Conservation (phyloP, 2,113 vertebrate genomes). For the Nothobranchius furzeri region DNA sequence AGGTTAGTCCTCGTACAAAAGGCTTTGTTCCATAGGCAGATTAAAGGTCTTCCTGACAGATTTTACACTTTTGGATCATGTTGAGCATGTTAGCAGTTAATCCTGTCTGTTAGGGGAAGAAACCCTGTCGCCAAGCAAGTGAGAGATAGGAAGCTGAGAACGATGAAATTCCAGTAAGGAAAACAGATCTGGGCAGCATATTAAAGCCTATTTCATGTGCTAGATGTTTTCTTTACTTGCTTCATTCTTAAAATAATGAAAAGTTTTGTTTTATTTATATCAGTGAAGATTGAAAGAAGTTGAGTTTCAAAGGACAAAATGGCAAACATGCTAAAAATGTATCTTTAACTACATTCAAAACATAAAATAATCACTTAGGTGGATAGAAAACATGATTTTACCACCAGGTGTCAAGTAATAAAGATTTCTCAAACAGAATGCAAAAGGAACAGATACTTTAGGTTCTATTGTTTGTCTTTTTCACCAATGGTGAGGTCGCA, state of each 20-base stretch:
- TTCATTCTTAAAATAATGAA: background rate
- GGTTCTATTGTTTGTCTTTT: conserved; percentile 1
- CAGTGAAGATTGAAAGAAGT: background rate
- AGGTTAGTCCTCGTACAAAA: conserved; percentile 85
- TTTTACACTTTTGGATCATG: conserved; percentile 96
- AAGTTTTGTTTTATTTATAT: background rate
- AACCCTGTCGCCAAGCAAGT: conserved; percentile 40
- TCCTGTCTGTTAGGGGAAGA: conserved; percentile 80
- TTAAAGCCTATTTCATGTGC: background rate
- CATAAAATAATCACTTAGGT: background rate
- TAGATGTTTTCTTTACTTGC: too few species aligned
- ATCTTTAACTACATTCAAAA: too few species aligned
- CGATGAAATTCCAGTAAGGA: background rate
- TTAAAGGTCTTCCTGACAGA: conserved; percentile 92
- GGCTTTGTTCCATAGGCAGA: conserved; percentile 93
- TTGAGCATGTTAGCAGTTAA: conserved; percentile 91
- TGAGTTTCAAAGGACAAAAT: background rate
- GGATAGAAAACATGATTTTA: conserved; percentile 5
- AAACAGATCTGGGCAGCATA: conserved; percentile 3
- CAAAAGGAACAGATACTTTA: conserved; percentile 20
- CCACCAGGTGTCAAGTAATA: background rate
- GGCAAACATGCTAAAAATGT: too few species aligned
- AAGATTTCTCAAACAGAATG: background rate
- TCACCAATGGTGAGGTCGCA: conserved; percentile 1
- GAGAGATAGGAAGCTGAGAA: conserved; percentile 31